Conservation (phyloP, 2,888 invertebrate genomes). For the Eudemis profundana region DNA sequence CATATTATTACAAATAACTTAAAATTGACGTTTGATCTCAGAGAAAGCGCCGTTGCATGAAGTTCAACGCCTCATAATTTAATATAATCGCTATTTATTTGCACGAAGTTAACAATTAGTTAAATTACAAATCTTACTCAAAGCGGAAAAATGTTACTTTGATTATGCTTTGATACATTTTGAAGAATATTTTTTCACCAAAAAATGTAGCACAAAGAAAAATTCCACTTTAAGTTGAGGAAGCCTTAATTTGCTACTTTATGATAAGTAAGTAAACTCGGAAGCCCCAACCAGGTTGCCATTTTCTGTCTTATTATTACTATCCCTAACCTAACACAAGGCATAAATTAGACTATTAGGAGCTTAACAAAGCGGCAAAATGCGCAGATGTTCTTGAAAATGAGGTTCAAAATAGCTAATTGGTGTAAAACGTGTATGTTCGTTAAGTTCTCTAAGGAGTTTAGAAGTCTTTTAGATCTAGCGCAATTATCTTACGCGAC, state of each 20-base stretch:
- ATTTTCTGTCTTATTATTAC: constrained; percentile 4
- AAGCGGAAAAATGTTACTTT: neutral
- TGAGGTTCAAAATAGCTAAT: no score
- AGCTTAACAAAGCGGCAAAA: constrained; percentile 2
- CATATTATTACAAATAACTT: no score
- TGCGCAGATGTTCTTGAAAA: no score
- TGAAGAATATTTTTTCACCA: neutral
- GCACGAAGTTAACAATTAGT: neutral
- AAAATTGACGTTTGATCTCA: no score
- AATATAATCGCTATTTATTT: neutral
- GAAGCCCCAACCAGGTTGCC: neutral
- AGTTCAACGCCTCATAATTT: no score
- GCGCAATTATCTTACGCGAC: no score
- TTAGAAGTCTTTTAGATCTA: no score
- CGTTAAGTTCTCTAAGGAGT: no score
- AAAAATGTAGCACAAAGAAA: constrained; percentile 10
- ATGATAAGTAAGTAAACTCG: neutral
- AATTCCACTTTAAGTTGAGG: constrained; percentile 6
- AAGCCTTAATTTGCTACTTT: neutral
- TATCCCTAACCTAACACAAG: no score
- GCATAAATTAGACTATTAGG: no score
- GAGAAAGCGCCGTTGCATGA: no score
- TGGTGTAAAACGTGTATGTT: no score
- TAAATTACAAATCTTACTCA: neutral
- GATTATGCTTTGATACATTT: constrained; percentile 1